Percentiles rank a stretch among this genome's conserved stretches.
Evolutionary conservation across 1,140 invertebrate species (phyloP).

Genomic region (Camponotus pennsylvanicus): DNA sequence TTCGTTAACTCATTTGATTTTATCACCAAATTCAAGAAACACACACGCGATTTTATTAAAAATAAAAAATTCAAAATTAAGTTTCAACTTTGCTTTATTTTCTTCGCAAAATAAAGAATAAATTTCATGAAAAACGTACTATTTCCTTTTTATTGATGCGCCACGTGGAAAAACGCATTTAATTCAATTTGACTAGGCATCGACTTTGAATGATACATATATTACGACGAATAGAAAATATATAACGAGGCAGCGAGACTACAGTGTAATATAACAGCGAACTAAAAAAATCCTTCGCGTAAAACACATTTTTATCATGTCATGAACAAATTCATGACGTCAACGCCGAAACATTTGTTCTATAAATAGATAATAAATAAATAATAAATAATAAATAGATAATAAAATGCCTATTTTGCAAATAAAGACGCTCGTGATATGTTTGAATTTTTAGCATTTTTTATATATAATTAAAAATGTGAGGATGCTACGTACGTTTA

Average conservation of each 20-base stretch:
- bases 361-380: too few species aligned
- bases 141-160: background rate
- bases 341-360: background rate
- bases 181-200: background rate
- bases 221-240: background rate
- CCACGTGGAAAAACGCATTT: background rate
- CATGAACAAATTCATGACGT: background rate
- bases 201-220: background rate
- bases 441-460: background rate
- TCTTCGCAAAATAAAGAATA: background rate
- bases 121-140: background rate
- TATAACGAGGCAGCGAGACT: background rate
- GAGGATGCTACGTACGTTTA: background rate
- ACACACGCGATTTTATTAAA: background rate
- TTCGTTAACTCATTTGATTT: background rate
- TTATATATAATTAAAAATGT: background rate
- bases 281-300: slow-evolving; percentile 13
- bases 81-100: background rate
- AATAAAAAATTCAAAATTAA: too few species aligned
- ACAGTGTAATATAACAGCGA: background rate
- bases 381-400: too few species aligned
- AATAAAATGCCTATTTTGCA: background rate
- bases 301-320: slow-evolving; percentile 14
- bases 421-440: background rate
- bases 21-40: background rate